Percentiles rank a stretch among this genome's conserved stretches.
Evolutionary conservation across 2,113 vertebrate species (phyloP).

Genomic region (Sula dactylatra): DNA sequence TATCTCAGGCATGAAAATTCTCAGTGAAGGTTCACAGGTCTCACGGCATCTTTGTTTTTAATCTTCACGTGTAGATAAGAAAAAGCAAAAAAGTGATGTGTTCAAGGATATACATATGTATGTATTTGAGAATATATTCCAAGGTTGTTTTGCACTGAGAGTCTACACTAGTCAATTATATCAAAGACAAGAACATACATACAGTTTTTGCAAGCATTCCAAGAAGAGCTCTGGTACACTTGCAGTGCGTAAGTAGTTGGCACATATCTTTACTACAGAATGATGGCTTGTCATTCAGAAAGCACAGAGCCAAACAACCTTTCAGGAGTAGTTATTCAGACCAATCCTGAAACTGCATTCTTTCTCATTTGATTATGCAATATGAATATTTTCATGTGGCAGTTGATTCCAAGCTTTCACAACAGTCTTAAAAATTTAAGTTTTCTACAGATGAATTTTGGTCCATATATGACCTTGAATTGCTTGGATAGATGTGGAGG

Average conservation of each 20-base stretch:
- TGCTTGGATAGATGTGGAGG: neutral
- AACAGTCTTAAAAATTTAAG: neutral
- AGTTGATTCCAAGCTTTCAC: neutral
- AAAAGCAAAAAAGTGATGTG: neutral
- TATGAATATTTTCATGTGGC: neutral
- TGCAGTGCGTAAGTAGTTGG: rapidly evolving
- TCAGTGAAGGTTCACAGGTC: neutral
- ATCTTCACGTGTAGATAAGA: neutral
- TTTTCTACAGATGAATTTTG: neutral
- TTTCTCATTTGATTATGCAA: neutral
- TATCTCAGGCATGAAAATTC: neutral
- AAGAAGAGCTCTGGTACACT: neutral
- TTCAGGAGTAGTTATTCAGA: neutral
- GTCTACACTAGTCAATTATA: neutral
- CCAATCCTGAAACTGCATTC: neutral
- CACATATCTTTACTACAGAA: neutral
- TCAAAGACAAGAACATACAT: neutral
- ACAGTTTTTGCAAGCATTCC: neutral
- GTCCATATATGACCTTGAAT: rapidly evolving
- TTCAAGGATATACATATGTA: neutral
- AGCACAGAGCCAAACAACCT: neutral
- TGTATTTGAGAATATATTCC: neutral
- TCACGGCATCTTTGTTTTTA: neutral
- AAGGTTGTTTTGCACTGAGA: neutral
- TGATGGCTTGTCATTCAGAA: neutral